Percentiles rank a stretch among this genome's conserved stretches.
phyloP scores from a whole-genome alignment of 2,797 vertebrate genomes.

The Anabas testudineus region DNA sequence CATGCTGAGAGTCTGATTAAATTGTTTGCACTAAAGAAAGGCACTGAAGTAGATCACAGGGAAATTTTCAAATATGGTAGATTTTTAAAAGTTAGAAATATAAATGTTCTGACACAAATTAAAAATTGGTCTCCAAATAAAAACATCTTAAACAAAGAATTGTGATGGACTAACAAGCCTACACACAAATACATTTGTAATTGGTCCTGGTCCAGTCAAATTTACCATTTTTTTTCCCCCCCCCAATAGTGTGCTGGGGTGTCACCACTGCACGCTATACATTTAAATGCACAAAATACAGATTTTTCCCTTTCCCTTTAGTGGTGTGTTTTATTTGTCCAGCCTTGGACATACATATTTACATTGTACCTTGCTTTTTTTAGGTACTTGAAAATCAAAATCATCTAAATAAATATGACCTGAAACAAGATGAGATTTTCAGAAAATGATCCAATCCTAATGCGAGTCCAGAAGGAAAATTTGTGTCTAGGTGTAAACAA shows the following conservation, averaged over 20 bases:
- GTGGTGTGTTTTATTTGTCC: not conserved
- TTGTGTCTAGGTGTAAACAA: too few relatives aligned
- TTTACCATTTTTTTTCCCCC: too few relatives aligned
- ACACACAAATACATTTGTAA: not conserved
- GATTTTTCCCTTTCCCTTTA: not conserved
- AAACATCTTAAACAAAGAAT: not conserved
- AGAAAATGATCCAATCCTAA: too few relatives aligned
- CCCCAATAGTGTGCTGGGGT: too few relatives aligned
- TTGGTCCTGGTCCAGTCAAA: not conserved
- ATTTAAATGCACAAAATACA: not conserved
- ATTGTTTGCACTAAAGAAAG: slow-evolving; percentile 23
- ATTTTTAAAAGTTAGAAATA: slow-evolving; percentile 11
- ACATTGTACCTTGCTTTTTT: too few relatives aligned
- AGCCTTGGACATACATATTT: too few relatives aligned
- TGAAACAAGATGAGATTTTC: too few relatives aligned
- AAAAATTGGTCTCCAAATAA: not conserved
- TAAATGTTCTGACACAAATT: not conserved
- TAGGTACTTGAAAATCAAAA: too few relatives aligned
- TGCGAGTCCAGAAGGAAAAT: too few relatives aligned
- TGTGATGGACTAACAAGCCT: not conserved
- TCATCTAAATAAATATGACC: too few relatives aligned
- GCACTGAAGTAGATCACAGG: slow-evolving; percentile 1
- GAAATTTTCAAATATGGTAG: not conserved
- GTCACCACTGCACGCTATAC: not conserved
- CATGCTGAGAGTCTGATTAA: slow-evolving; percentile 30